phyloP scores from a whole-genome alignment of 2,113 vertebrate genomes.

The Mastomys natalensis region DNA sequence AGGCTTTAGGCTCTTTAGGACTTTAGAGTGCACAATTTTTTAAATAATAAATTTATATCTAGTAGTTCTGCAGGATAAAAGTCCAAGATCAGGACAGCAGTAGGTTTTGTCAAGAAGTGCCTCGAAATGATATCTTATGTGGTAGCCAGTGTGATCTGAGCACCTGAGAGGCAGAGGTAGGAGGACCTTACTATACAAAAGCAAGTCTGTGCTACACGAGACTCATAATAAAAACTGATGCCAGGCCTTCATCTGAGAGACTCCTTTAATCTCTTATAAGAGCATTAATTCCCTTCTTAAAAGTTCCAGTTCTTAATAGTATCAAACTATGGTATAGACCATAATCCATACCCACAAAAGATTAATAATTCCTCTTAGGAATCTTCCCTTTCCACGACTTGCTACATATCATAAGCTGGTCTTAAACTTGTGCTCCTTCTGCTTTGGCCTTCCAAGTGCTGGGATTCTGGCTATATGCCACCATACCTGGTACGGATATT shows the following conservation, averaged over 20 bases:
- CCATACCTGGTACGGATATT: neutral
- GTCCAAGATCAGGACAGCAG: too few species aligned
- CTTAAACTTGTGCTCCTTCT: neutral
- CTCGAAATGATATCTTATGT: neutral
- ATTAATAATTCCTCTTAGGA: neutral
- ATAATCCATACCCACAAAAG: neutral
- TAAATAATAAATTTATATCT: neutral
- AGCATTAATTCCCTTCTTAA: neutral
- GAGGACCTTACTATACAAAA: neutral
- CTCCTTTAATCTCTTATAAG: neutral
- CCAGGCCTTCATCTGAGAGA: neutral
- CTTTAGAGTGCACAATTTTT: neutral
- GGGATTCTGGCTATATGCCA: neutral
- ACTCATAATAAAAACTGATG: too few species aligned
- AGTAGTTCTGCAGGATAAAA: neutral
- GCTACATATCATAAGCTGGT: neutral
- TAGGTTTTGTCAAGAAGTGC: neutral
- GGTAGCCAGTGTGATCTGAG: neutral
- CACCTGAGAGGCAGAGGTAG: neutral
- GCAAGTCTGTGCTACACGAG: neutral
- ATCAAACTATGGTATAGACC: neutral
- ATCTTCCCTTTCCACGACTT: neutral
- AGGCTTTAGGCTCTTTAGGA: neutral
- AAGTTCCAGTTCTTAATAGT: neutral
- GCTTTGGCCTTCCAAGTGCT: neutral